These are phyloP conservation scores for Watsonalla cultraria DNA, from an alignment of 2,888 invertebrate species.

Conservation along the genomic window DNA sequence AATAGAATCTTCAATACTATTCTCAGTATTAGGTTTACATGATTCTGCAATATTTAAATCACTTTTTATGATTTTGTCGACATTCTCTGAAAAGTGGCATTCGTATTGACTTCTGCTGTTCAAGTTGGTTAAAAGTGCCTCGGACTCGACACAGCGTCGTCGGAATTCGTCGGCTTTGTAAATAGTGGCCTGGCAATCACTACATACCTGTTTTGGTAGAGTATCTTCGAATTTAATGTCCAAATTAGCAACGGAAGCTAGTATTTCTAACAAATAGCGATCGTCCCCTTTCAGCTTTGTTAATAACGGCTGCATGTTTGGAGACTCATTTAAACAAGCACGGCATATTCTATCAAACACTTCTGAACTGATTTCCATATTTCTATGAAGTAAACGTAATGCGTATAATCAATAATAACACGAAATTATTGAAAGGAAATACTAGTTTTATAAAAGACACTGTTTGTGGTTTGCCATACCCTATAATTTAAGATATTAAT, in stretches of 20 bases:
- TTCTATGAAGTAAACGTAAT: not conserved
- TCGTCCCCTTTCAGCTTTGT: slow-evolving; percentile 37
- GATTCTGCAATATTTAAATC: slow-evolving; percentile 12
- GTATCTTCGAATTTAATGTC: slow-evolving; percentile 40
- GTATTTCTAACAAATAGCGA: slow-evolving; percentile 40
- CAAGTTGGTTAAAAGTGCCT: slow-evolving; percentile 40
- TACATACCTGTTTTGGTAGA: slow-evolving; percentile 59
- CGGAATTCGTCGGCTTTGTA: slow-evolving; percentile 53
- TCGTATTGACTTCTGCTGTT: slow-evolving; percentile 14
- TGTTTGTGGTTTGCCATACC: too few species aligned
- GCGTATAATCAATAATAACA: not conserved
- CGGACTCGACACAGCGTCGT: slow-evolving; percentile 51
- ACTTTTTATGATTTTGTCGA: slow-evolving; percentile 15
- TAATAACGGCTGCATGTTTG: slow-evolving; percentile 43
- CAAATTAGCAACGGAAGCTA: slow-evolving; percentile 47
- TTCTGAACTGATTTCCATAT: slow-evolving; percentile 30
- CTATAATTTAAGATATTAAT: too few species aligned
- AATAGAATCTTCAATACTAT: not conserved
- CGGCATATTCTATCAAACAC: slow-evolving; percentile 47
- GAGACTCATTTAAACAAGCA: slow-evolving; percentile 44
- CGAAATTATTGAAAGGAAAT: not conserved
- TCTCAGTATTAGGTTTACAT: slow-evolving; percentile 2
- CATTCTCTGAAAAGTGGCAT: not conserved
- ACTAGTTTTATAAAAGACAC: too few species aligned
- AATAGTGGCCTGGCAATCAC: slow-evolving; percentile 47